Evolutionary conservation across 2,888 invertebrate genomes (phyloP).

Genomic region (Aporophyla nigra): DNA sequence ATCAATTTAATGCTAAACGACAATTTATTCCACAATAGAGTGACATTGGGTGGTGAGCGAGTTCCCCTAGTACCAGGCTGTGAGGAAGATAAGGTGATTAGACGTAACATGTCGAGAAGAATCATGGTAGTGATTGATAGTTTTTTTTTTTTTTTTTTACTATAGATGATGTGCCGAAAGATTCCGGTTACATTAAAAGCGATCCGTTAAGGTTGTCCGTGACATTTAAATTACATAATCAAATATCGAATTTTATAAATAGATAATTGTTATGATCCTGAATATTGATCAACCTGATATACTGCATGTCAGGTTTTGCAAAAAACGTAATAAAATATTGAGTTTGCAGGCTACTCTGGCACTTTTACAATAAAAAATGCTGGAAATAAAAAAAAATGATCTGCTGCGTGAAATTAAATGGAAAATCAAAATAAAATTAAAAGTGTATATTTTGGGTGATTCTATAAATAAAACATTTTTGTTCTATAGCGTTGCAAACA

Average conservation of each 20-base stretch:
- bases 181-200: neutral
- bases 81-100: slow-evolving; percentile 76
- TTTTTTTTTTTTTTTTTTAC: slow-evolving; percentile 36
- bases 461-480: neutral
- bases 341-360: neutral
- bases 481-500: neutral
- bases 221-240: neutral
- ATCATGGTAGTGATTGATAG: slow-evolving; percentile 75
- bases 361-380: neutral
- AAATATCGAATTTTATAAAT: neutral
- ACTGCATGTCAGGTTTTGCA: no score
- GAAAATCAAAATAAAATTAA: neutral
- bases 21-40: slow-evolving; percentile 53
- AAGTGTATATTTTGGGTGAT: neutral
- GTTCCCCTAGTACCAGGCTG: slow-evolving; percentile 51
- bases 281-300: no score
- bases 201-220: neutral
- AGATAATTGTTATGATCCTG: neutral
- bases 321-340: neutral
- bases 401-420: neutral
- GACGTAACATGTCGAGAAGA: slow-evolving; percentile 77
- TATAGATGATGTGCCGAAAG: neutral
- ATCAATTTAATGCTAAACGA: slow-evolving; percentile 42
- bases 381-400: neutral
- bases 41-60: slow-evolving; percentile 21